These are phyloP conservation scores for Diarsia rubi DNA, from an alignment of 2,888 invertebrate genomes.

Conservation along the genomic window DNA sequence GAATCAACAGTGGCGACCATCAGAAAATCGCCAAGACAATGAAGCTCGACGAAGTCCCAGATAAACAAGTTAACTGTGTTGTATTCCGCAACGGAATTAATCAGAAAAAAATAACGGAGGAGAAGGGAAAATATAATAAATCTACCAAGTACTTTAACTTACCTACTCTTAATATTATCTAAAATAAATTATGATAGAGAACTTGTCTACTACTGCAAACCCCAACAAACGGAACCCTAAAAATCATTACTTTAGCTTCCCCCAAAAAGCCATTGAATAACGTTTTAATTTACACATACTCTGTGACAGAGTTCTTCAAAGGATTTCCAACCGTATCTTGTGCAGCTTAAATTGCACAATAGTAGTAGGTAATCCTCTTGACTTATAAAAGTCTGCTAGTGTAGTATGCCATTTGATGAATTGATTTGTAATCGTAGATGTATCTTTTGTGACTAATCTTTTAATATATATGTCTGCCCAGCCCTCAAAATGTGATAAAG, in stretches of 20 bases:
- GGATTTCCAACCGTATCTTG: neutral
- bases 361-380: neutral
- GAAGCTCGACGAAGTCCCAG: too few relatives aligned
- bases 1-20: too few relatives aligned
- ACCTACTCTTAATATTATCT: neutral
- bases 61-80: too few relatives aligned
- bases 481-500: neutral
- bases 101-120: too few relatives aligned
- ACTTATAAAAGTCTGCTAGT: neutral
- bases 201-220: neutral
- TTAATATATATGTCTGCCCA: neutral
- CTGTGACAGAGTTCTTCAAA: neutral
- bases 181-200: neutral
- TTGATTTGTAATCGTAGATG: slow-evolving; percentile 7
- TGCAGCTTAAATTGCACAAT: neutral
- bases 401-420: slow-evolving; percentile 21
- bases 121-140: too few relatives aligned
- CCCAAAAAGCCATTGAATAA: slow-evolving; percentile 40
- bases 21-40: too few relatives aligned
- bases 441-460: neutral
- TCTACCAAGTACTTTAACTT: too few relatives aligned
- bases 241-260: slow-evolving; percentile 45
- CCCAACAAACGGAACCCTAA: slow-evolving; percentile 14
- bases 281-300: slow-evolving; percentile 48
- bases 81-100: too few relatives aligned